Base-by-base conservation (phyloP, 2,888 invertebrate genomes). In the Ophioninae sp. region DNA sequence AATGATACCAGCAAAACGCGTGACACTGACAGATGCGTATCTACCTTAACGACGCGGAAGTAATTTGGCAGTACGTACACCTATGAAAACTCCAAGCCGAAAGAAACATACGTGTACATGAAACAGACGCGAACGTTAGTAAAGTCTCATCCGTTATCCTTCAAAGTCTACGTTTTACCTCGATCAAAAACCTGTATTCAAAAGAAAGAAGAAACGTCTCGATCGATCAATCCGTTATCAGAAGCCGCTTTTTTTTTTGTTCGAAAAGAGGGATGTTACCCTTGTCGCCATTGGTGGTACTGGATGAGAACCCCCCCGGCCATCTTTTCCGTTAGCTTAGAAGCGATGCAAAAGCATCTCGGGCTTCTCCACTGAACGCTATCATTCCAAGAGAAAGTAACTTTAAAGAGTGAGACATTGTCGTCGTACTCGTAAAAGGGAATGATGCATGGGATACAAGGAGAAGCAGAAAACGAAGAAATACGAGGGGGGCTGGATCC, bases 151-250 rank as follows among this genome's bases (percentile, higher is more conserved):
- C 81, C 82, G 84, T 84, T 84, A 81, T 79, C 79, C 74, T 8
- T 62, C 65, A 64, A 70, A 78, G 81, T 81, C 80, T 73, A 77
- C 59, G 73, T 73, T 82, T 82, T 75, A 82, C 79, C 65, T 79
- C 70, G 84, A 85, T 84, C 44, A 44, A 83, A 73, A 73, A 81
- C 61, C 77, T 77, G 83, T 59, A 72, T 72, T 50, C 57, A n/a
- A 59, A 59, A 23, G 67, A 77, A 20, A 59, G 59, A 57, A 75
- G 68, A 78, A 83, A 83, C 80, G 81, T 85, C 81, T 41, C 70
- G 84, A 84, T 85, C 85, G 82, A 86, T 86, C 83, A 85, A 86
- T 85, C 83, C 72, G 79, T 81, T 85, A 85, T 85, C 79, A 65
- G 61, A 69, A 84, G 20, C 59, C 73, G 57, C 73, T 23, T 37